A percentile compares a stretch with the other conserved stretches of the same genome.
Conservation (phyloP, 2,797 vertebrate genomes). For the Lagocephalus sceleratus region DNA sequence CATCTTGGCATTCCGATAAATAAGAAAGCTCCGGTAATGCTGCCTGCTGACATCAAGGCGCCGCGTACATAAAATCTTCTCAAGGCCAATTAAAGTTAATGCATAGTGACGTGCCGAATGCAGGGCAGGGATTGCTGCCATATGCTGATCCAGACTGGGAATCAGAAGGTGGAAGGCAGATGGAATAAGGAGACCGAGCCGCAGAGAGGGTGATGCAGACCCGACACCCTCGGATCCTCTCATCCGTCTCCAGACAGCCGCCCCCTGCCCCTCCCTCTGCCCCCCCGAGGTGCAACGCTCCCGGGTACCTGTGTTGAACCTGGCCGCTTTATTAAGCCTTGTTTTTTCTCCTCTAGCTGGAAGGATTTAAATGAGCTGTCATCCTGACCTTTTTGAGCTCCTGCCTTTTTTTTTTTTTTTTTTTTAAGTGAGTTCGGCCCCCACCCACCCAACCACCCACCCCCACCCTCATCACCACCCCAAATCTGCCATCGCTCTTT, state of each 20-base stretch:
- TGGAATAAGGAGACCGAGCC: slow-evolving; percentile 24
- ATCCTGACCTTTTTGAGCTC: slow-evolving; percentile 79
- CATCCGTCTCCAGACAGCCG: slow-evolving; percentile 31
- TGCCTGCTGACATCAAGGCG: slow-evolving; percentile 64
- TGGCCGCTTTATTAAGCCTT: slow-evolving; percentile 74
- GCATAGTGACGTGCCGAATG: slow-evolving; percentile 72
- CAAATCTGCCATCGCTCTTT: slow-evolving; percentile 40
- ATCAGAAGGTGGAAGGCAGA: slow-evolving; percentile 42
- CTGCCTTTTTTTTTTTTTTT: slow-evolving; percentile 32
- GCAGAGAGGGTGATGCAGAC: slow-evolving; percentile 52
- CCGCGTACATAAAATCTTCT: slow-evolving; percentile 69
- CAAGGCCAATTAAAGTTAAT: slow-evolving; percentile 79
- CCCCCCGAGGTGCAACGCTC: slow-evolving; percentile 61
- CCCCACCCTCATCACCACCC: slow-evolving; percentile 17
- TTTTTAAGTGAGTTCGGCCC: slow-evolving; percentile 50
- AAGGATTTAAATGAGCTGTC: slow-evolving; percentile 83
- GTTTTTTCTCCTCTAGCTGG: slow-evolving; percentile 55
- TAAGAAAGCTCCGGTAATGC: slow-evolving; percentile 61
- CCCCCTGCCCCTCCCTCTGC: slow-evolving; percentile 27
- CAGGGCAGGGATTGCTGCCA: slow-evolving; percentile 76
- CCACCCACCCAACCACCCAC: too few species aligned
- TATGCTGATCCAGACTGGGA: slow-evolving; percentile 73
- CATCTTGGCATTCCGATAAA: slow-evolving; percentile 69
- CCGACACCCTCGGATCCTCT: slow-evolving; percentile 30
- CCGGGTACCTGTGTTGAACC: slow-evolving; percentile 63